Conservation (phyloP, 2,113 vertebrate genomes). For the Anser brachyrhynchus region DNA sequence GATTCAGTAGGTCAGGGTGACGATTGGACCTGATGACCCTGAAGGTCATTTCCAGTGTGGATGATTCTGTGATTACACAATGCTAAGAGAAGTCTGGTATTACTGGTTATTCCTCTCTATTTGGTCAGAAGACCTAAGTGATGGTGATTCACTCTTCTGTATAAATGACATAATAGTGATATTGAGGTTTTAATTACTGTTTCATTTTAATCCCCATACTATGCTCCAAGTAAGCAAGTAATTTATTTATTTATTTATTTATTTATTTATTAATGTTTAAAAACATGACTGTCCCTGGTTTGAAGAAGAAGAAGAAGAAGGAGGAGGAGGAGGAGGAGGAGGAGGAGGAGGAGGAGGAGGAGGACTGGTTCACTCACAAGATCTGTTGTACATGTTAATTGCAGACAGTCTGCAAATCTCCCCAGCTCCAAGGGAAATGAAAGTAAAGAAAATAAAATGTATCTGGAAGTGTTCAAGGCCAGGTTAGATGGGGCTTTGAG, state of each 20-base stretch:
- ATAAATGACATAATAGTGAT: neutral
- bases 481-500: too few relatives aligned
- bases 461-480: too few relatives aligned
- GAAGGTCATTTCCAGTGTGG: too few relatives aligned
- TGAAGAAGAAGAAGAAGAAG: too few relatives aligned
- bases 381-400: slow-evolving; percentile 2
- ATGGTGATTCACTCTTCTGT: neutral
- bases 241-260: too few relatives aligned
- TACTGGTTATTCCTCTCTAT: neutral
- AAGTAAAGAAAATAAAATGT: neutral
- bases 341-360: too few relatives aligned
- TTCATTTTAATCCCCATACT: neutral
- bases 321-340: too few relatives aligned
- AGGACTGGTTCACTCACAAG: neutral
- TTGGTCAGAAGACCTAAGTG: neutral
- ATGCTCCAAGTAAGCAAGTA: too few relatives aligned
- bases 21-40: too few relatives aligned
- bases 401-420: slow-evolving; percentile 3
- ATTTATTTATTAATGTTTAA: neutral
- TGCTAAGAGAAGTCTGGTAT: neutral
- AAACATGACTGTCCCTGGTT: neutral
- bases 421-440: neutral
- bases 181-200: neutral
- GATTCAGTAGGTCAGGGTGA: too few relatives aligned
- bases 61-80: too few relatives aligned